Percentiles rank a stretch among this genome's conserved stretches.
phyloP scores from a whole-genome alignment of 2,113 vertebrate species.

The Pagrus major region DNA sequence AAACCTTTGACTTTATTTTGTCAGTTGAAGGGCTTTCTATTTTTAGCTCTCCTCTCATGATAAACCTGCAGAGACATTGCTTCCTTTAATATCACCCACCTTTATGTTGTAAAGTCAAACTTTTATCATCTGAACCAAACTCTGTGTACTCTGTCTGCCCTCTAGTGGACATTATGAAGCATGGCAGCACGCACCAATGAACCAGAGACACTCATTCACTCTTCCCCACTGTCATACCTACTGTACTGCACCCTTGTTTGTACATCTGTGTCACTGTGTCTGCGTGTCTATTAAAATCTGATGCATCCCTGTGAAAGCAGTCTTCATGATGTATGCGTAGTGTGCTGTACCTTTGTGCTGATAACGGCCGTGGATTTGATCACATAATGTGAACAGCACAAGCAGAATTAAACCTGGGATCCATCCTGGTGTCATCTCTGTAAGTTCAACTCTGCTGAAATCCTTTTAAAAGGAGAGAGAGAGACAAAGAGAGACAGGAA shows the following conservation, averaged over 20 bases:
- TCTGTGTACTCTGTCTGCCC: neutral
- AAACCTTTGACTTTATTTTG: neutral
- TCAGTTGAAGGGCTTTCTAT: no score
- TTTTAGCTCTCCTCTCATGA: neutral
- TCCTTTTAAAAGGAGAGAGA: no score
- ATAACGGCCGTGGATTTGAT: neutral
- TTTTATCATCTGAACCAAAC: neutral
- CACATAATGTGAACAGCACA: neutral
- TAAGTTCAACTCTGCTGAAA: neutral
- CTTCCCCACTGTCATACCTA: no score
- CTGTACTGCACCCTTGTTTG: neutral
- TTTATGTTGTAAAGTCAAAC: neutral
- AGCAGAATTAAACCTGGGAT: neutral
- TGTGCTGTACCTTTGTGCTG: neutral
- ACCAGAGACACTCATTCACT: no score
- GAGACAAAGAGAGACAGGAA: neutral
- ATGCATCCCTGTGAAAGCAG: neutral
- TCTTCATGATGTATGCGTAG: neutral
- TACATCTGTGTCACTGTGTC: neutral
- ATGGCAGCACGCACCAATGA: no score
- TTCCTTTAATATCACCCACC: neutral
- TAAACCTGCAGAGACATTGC: neutral
- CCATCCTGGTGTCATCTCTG: neutral
- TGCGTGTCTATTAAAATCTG: neutral
- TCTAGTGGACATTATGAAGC: conserved; percentile 15